phyloP scores from a whole-genome alignment of 2,797 vertebrate genomes.

The Danio aesculapii region DNA sequence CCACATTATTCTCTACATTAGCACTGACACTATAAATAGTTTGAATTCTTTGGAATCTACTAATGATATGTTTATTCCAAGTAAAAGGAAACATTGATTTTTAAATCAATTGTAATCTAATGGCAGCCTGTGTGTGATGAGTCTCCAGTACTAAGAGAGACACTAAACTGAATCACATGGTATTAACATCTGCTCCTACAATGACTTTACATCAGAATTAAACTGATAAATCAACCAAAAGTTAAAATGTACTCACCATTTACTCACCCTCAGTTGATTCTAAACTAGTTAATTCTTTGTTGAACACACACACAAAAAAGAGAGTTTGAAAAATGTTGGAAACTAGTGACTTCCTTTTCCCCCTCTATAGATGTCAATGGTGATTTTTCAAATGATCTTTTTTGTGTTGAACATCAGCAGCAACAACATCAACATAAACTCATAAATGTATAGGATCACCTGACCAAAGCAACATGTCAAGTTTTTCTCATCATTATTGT shows the following conservation, averaged over 20 bases:
- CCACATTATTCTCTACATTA: not conserved
- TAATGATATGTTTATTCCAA: not conserved
- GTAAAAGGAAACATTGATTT: slow-evolving; percentile 18
- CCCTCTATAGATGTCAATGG: too few species aligned
- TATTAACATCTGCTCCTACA: slow-evolving; percentile 40
- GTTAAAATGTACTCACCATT: too few species aligned
- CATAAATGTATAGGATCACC: too few species aligned
- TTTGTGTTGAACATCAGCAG: too few species aligned
- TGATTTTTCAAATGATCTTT: too few species aligned
- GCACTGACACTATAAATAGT: not conserved
- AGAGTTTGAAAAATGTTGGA: too few species aligned
- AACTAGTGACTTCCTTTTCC: too few species aligned
- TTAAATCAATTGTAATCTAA: slow-evolving; percentile 33
- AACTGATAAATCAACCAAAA: too few species aligned
- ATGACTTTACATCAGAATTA: slow-evolving; percentile 23
- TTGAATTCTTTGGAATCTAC: not conserved
- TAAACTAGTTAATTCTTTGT: too few species aligned
- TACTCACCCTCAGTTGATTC: too few species aligned
- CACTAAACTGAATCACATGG: slow-evolving; percentile 15
- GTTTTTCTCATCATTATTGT: not conserved
- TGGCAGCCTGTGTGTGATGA: slow-evolving; percentile 15
- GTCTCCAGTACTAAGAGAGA: slow-evolving; percentile 27
- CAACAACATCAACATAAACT: too few species aligned
- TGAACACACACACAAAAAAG: too few species aligned
- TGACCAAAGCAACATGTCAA: not conserved